These are phyloP conservation scores for Cotesia glomerata DNA, from an alignment of 1,140 invertebrate genomes.

Conservation along the genomic window DNA sequence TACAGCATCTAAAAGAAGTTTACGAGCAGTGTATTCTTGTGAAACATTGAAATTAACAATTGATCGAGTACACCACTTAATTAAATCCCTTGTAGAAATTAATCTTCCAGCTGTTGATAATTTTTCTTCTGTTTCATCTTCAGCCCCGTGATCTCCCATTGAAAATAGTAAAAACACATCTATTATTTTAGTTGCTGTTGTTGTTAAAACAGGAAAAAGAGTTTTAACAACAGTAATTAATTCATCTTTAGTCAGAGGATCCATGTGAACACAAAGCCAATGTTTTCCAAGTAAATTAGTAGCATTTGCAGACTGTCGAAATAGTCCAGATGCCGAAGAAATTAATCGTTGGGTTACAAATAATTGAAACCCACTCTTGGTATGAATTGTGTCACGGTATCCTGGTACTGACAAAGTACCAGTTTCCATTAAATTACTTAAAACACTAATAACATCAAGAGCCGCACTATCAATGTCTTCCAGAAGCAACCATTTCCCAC, in stretches of 20 bases:
- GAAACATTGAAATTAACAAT: constrained; percentile 76
- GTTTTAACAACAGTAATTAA: constrained; percentile 71
- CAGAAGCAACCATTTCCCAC: constrained; percentile 90
- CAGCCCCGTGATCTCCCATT: constrained; percentile 68
- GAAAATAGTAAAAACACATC: constrained; percentile 86
- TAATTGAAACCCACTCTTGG: constrained; percentile 85
- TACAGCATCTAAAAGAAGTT: constrained; percentile 87
- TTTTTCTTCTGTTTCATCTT: constrained; percentile 42
- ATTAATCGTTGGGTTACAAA: constrained; percentile 84
- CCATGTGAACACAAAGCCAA: constrained; percentile 81
- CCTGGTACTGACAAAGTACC: constrained; percentile 84
- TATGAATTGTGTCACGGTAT: constrained; percentile 79
- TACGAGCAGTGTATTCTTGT: constrained; percentile 75
- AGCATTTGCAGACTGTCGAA: constrained; percentile 71
- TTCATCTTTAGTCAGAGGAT: constrained; percentile 79
- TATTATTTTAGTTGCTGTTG: constrained; percentile 79
- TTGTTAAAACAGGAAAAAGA: constrained; percentile 75
- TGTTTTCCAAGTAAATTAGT: constrained; percentile 79
- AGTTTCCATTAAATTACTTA: constrained; percentile 86
- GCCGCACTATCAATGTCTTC: constrained; percentile 96
- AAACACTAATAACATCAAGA: constrained; percentile 87
- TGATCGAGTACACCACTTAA: constrained; percentile 89
- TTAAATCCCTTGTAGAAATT: constrained; percentile 85
- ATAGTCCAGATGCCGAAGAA: constrained; percentile 65
- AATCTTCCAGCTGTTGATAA: constrained; percentile 66